These are phyloP conservation scores for Murina feae DNA, from an alignment of 2,113 vertebrate species.

Conservation along the genomic window DNA sequence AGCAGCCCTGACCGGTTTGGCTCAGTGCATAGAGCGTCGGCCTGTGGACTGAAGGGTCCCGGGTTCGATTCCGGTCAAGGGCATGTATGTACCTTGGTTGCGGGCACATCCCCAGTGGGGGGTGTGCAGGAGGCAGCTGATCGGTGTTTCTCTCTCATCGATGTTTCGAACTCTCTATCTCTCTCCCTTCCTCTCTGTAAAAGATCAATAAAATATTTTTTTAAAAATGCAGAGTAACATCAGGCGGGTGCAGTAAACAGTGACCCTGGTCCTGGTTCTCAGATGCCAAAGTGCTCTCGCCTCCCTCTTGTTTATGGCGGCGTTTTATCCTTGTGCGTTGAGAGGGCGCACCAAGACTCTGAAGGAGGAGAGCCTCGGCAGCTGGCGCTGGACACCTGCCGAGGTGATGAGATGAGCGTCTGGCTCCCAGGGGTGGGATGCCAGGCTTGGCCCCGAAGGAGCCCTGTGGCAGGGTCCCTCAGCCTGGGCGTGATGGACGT, in stretches of 20 bases:
- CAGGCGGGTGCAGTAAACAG: background rate
- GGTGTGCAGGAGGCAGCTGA: too few species aligned
- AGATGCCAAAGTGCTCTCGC: background rate
- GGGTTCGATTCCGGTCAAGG: too few species aligned
- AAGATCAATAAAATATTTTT: too few species aligned
- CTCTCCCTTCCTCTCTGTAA: too few species aligned
- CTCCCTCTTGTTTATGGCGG: background rate
- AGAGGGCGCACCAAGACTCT: background rate
- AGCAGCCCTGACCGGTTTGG: too few species aligned
- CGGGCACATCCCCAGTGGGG: too few species aligned
- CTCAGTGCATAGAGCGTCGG: too few species aligned
- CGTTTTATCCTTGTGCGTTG: background rate
- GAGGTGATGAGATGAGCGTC: background rate
- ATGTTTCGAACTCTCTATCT: too few species aligned
- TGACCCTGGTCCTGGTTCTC: background rate
- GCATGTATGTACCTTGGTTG: too few species aligned
- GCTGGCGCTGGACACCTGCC: background rate
- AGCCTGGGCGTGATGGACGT: accelerated
- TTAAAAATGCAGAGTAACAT: background rate
- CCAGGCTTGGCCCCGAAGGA: background rate
- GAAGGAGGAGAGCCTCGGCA: background rate
- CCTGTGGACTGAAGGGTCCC: too few species aligned
- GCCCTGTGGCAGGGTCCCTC: background rate
- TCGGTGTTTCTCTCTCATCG: too few species aligned
- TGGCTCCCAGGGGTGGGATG: too few species aligned